A percentile compares a stretch with the other conserved stretches of the same genome.
phyloP scores from a whole-genome alignment of 92 coral and sea anemone species.

The Parazoanthus atlanticus region DNA sequence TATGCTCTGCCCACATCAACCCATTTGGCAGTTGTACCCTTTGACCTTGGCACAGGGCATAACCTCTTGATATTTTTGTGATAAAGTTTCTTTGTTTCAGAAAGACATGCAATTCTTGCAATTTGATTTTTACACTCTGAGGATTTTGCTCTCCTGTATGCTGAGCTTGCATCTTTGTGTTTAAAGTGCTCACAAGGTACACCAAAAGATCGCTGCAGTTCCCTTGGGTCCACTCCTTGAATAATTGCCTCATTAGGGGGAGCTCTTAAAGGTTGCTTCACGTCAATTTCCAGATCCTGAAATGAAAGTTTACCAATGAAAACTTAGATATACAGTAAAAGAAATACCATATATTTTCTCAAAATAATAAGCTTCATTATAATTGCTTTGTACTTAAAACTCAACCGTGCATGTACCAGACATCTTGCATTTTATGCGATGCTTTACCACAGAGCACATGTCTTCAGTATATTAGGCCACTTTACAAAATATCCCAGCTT shows the following conservation, averaged over 20 bases:
- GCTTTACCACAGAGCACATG: no score
- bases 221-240: slow-evolving; percentile 30
- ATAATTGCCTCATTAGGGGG: slow-evolving; percentile 15
- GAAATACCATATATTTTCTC: no score
- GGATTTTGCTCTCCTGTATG: slow-evolving; percentile 82
- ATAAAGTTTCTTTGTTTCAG: slow-evolving; percentile 81
- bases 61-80: slow-evolving; percentile 65
- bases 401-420: no score
- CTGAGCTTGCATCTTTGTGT: slow-evolving; percentile 94
- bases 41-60: slow-evolving; percentile 77
- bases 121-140: slow-evolving; percentile 79
- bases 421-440: no score
- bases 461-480: no score
- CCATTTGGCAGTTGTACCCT: slow-evolving; percentile 76
- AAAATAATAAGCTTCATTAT: no score
- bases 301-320: background rate
- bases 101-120: slow-evolving; percentile 80
- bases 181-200: slow-evolving; percentile 69
- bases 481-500: no score
- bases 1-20: slow-evolving; percentile 69
- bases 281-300: slow-evolving; percentile 32
- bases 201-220: slow-evolving; percentile 56
- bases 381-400: no score
- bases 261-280: slow-evolving; percentile 29
- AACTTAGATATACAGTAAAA: background rate